Base-by-base conservation (phyloP, 2,888 invertebrate species). In the Halocaridina rubra region DNA sequence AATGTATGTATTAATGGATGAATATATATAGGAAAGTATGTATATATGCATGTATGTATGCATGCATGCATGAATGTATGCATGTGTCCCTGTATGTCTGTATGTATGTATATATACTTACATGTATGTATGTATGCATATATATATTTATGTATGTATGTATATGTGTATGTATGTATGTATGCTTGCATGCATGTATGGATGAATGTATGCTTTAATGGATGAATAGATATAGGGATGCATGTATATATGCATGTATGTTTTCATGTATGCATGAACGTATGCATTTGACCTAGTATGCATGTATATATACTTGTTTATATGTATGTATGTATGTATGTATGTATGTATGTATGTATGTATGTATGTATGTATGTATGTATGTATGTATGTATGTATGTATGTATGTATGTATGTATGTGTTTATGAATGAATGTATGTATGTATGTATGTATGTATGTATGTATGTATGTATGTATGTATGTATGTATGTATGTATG, bases 391-490 rank as follows among this genome's bases (percentile, higher is more conserved):
- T 72, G 39, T 72, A 46, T 72, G 5, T 72, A 27, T 75, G 27
- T 75, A 57, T 75, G 29, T 75, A 27, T 75, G 16, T 57, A 57
- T 75, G n/a, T 75, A 75, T 57, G n/a, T 75, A n/a, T n/a, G n/a
- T n/a, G n/a, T n/a, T n/a, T n/a, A n/a, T n/a, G n/a, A n/a, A n/a
- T n/a, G n/a, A n/a, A 75, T 22, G 13, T 53, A 24, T 22, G 16
- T 53, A 57, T 57, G 24, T 29, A 24, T 57, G 29, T 75, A 27
- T 75, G 0, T 53, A 16, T 57, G 19, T 57, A 16, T 57, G 22
- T 75, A 27, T 75, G 57, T 46, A 53, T 46, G 24, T 69, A 69
- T 29, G n/a, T 27, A 69, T 27, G 2, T 69, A 69, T 69, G n/a
- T 69, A n/a, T 59, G 59, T 1, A 59, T 59, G 59, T 59, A 59